phyloP scores from a whole-genome alignment of 2,113 vertebrate species.

The Kryptolebias marmoratus region DNA sequence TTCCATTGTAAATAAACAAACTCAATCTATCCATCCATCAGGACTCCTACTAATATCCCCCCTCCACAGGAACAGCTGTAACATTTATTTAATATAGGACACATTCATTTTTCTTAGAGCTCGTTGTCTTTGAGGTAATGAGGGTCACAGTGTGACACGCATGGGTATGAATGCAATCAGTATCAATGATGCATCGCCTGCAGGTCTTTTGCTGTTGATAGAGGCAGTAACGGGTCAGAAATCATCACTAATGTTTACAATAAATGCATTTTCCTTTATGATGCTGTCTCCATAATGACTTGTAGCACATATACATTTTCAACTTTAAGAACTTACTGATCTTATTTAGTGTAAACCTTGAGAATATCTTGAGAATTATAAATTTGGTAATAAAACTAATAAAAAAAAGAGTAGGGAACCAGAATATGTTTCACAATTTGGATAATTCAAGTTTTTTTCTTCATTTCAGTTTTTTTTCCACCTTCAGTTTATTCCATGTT shows the following conservation, averaged over 20 bases:
- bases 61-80: slow-evolving; percentile 22
- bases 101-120: slow-evolving; percentile 34
- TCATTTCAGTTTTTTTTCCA: slow-evolving; percentile 3
- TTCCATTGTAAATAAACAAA: slow-evolving; percentile 3
- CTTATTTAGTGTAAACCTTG: too few species aligned
- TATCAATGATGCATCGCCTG: slow-evolving; percentile 52
- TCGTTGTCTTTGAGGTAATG: slow-evolving; percentile 66
- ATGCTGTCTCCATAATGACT: slow-evolving; percentile 21
- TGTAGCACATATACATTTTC: background rate
- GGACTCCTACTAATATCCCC: background rate
- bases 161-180: slow-evolving; percentile 29
- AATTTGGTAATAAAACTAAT: too few species aligned
- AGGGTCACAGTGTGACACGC: slow-evolving; percentile 44
- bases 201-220: slow-evolving; percentile 50
- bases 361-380: too few species aligned
- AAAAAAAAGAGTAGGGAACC: background rate
- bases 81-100: slow-evolving; percentile 42
- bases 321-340: too few species aligned
- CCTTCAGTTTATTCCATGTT: slow-evolving; percentile 22
- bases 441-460: slow-evolving; percentile 21
- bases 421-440: background rate
- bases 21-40: background rate
- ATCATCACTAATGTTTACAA: slow-evolving; percentile 48
- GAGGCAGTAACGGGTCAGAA: slow-evolving; percentile 58
- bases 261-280: slow-evolving; percentile 21